These are phyloP conservation scores for Cheilosia vernalis DNA, from an alignment of 2,888 invertebrate species.

Conservation along the genomic window DNA sequence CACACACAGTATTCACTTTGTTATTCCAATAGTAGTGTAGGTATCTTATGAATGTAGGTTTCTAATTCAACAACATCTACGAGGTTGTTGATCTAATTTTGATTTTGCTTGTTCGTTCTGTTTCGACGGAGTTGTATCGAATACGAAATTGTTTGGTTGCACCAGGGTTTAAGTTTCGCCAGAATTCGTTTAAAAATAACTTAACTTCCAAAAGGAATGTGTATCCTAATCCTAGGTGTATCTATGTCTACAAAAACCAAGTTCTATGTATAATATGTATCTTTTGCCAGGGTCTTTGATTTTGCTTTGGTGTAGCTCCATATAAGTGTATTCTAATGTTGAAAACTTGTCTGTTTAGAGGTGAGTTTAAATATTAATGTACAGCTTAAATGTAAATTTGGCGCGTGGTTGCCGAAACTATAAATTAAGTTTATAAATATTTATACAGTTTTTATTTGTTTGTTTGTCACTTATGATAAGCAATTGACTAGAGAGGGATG, in stretches of 20 bases:
- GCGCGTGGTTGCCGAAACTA: constrained; percentile 56
- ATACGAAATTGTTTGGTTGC: constrained; percentile 67
- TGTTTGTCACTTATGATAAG: constrained; percentile 71
- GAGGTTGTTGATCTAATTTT: constrained; percentile 71
- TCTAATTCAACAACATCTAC: constrained; percentile 66
- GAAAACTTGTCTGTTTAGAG: constrained; percentile 21
- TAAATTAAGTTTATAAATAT: constrained; percentile 33
- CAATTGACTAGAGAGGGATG: constrained; percentile 74
- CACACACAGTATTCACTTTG: constrained; percentile 39
- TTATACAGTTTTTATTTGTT: constrained; percentile 45
- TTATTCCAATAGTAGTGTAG: background rate
- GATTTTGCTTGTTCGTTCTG: constrained; percentile 49
- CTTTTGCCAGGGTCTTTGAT: constrained; percentile 67
- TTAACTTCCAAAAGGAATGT: constrained; percentile 42
- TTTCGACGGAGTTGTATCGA: constrained; percentile 33
- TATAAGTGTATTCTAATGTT: constrained; percentile 52
- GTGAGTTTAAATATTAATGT: constrained; percentile 57
- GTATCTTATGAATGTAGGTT: constrained; percentile 33
- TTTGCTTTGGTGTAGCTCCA: constrained; percentile 70
- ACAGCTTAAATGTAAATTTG: constrained; percentile 63
- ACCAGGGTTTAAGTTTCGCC: constrained; percentile 49
- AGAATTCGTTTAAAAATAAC: constrained; percentile 54
- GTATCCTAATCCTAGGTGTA: constrained; percentile 49
- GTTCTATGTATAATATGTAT: constrained; percentile 56
- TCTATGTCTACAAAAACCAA: constrained; percentile 65